Evolutionary conservation across 1,140 invertebrate species (phyloP), one percentile per base, ranked within the genome.

Genomic region (Thaumatotibia leucotreta): DNA sequence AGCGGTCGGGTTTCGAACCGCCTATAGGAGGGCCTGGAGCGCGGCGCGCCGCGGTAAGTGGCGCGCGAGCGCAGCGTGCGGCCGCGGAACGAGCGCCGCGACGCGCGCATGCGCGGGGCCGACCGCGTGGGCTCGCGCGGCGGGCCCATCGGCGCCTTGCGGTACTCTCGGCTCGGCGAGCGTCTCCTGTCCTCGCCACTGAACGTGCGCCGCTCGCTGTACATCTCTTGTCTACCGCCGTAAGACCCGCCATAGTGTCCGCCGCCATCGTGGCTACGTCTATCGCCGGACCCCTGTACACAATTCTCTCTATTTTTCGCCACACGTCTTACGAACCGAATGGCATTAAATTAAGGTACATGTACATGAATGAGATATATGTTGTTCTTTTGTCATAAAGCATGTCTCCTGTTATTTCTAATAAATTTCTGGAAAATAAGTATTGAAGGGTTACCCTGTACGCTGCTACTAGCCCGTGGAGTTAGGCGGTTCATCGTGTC

Each of bases 271-370:
- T 91, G 88, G 80, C 89, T 91, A 85, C 91, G 84, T 89, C 91
- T 91, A 80, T 90, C 88, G 70, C 89, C 75, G 85, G 89, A 87
- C 72, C 89, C 91, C 91, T 92, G 89, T 87, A 92, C 85, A 92
- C 78, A 92, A 91, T 76, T 86, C 80, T 86, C 76, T 86, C 82
- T 85, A 75, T 77, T 86, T 83, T 81, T 81, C 77, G 76, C 72
- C 62, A 70, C 67, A 70, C 69, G 72, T 63, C 67, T 75, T 70
- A 76, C 69, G 80, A 72, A 75, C 68, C 58, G 71, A 74, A 77
- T 68, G 68, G 67, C 63, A 74, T 63, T 70, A 76, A 72, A 45
- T 66, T 64, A 73, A 67, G 50, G 67, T 64, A 63, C 45, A 54
- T 27, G 67, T 64, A 63, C 45, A 54, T 27, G 31, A 50, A 23